These are phyloP conservation scores for Lamproptera curius DNA, from an alignment of 2,888 invertebrate genomes.

Conservation along the genomic window DNA sequence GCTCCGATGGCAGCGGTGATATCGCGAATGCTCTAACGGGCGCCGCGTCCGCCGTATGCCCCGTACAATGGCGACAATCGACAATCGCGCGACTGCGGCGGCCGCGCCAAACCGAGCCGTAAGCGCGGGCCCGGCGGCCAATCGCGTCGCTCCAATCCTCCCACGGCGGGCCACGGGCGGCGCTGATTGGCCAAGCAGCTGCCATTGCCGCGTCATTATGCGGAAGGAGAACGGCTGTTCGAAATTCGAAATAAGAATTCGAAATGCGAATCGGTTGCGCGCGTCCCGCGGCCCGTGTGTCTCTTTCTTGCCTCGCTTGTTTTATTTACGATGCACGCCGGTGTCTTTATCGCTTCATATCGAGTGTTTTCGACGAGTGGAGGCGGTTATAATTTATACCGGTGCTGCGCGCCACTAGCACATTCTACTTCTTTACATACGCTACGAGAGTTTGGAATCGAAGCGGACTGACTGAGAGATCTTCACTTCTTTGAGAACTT, in stretches of 20 bases:
- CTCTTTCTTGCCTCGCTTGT: conserved; percentile 50
- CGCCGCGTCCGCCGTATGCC: conserved; percentile 54
- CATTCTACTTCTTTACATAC: too few species aligned
- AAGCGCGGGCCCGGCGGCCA: conserved; percentile 60
- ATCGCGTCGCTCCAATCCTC: conserved; percentile 60
- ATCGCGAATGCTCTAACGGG: conserved; percentile 52
- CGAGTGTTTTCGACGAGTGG: not conserved
- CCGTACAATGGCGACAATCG: conserved; percentile 75
- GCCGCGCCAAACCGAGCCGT: conserved; percentile 73
- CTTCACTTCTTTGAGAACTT: too few species aligned
- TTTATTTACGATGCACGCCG: conserved; percentile 27
- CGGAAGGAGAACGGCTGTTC: conserved; percentile 73
- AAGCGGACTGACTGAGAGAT: too few species aligned
- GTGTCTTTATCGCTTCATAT: not conserved
- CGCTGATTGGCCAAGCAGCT: conserved; percentile 72
- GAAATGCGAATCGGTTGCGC: conserved; percentile 75
- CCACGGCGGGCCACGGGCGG: conserved; percentile 61
- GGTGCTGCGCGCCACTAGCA: not conserved
- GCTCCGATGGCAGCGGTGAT: conserved; percentile 50
- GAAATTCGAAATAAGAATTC: conserved; percentile 67
- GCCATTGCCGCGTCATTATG: conserved; percentile 76
- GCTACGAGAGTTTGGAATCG: too few species aligned
- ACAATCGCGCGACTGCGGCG: conserved; percentile 72
- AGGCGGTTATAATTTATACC: not conserved
- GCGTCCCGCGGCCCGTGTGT: conserved; percentile 53